Evolutionary conservation across 2,797 vertebrate genomes (phyloP), one percentile per base, ranked within the genome.

Genomic region (Vipera ursinii): DNA sequence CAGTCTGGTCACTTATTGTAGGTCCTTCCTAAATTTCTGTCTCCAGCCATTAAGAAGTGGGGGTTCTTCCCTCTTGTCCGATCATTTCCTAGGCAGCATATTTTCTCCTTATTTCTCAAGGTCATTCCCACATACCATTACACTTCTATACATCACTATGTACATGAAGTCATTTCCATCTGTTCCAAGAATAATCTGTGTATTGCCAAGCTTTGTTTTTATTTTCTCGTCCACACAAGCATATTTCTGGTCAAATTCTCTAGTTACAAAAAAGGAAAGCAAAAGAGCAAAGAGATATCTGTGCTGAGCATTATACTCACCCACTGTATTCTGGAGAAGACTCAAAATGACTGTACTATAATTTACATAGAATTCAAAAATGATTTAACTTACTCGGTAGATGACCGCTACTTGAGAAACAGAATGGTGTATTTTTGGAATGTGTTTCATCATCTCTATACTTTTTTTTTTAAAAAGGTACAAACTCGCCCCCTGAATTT

Each of bases 231-330:
- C 73, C 48, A 22, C 38, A 55, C 14, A 44, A 61, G 7, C 44
- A 48, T 92, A 89, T 65, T 92, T 86, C 91, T 63, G 12, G 38
- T 44, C 32, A 86, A 44, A 89, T 38, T 89, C 48, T 89, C 59
- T 89, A 60, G 5, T 20, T 61, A 89, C n/a, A 65, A 86, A 88
- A 59, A 38, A 69, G 5, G 15, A 55, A 85, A 86, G 28, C 13
- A 32, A n/a, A 55, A 55, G 28, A 53, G 28, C 87, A 44, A 53
- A 87, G n/a, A 60, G 55, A 56, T 53, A 53, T 53, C 26, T 13
- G 24, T 48, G 55, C 14, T 22, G 3, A 6, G 82, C 24, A 53
- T 85, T n/a, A 9, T 32, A 20, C 10, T 17, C 13, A 38, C 48
- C 28, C 24, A 53, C 51, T n/a, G 22, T 78, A 51, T 10, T 38